A percentile compares a stretch with the other conserved stretches of the same genome.
phyloP scores from a whole-genome alignment of 2,888 invertebrate species.

The Stegophylla sp. region DNA sequence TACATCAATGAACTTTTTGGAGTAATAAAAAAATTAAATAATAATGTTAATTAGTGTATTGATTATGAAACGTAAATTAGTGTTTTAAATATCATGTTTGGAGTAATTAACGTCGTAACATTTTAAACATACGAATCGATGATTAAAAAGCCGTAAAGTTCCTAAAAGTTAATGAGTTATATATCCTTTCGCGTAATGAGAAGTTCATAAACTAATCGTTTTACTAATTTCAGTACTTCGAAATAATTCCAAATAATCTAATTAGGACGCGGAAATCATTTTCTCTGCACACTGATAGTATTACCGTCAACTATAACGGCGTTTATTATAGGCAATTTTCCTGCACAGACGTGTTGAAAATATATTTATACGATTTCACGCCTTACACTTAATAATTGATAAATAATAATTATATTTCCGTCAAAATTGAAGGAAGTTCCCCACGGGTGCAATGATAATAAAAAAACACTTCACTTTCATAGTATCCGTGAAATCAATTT shows the following conservation, averaged over 20 bases:
- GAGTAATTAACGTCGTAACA: background rate
- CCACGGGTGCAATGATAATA: too few species aligned
- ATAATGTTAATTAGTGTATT: too few species aligned
- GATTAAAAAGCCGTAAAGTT: slow-evolving; percentile 9
- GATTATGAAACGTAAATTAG: background rate
- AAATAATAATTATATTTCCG: too few species aligned
- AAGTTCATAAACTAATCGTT: slow-evolving; percentile 10
- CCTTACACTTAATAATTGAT: too few species aligned
- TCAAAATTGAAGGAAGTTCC: too few species aligned
- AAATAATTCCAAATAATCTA: background rate
- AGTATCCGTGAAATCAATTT: too few species aligned
- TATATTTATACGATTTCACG: background rate
- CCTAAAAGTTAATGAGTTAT: background rate
- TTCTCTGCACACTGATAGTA: background rate
- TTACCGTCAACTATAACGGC: background rate
- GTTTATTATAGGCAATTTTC: background rate
- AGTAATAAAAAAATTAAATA: too few species aligned
- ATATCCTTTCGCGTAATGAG: background rate
- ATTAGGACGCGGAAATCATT: slow-evolving; percentile 9
- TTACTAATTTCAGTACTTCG: slow-evolving; percentile 1
- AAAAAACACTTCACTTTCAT: too few species aligned
- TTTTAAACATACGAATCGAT: background rate
- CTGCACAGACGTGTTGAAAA: background rate
- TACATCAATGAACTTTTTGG: too few species aligned
- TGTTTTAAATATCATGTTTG: background rate